A percentile compares a stretch with the other conserved stretches of the same genome.
These are phyloP conservation scores for Hypercompe scribonia DNA, from an alignment of 2,888 invertebrate species.

Conservation along the genomic window DNA sequence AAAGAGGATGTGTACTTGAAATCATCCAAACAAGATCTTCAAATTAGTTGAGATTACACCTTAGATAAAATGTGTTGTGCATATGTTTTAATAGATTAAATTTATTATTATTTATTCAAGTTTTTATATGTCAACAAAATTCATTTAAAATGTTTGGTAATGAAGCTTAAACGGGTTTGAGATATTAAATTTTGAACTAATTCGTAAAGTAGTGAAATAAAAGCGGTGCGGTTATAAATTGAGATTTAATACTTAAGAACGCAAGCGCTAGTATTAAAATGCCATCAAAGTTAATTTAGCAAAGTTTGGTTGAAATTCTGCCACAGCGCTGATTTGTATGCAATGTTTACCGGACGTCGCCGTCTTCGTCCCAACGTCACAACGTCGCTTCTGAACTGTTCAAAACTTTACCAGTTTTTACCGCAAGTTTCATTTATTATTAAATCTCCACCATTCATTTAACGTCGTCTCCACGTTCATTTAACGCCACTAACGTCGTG, in stretches of 20 bases:
- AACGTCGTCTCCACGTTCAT: too few relatives aligned
- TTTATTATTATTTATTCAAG: background rate
- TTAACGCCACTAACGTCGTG: constrained; percentile 3
- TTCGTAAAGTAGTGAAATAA: constrained; percentile 66
- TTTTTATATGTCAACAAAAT: background rate
- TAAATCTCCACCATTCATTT: constrained; percentile 42
- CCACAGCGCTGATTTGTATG: constrained; percentile 71
- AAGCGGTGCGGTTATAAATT: constrained; percentile 63
- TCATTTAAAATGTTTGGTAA: background rate
- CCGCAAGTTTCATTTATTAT: constrained; percentile 58
- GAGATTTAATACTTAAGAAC: constrained; percentile 64
- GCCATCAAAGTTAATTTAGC: constrained; percentile 72
- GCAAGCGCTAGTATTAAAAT: constrained; percentile 66
- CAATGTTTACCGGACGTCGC: constrained; percentile 59
- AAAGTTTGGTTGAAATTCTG: constrained; percentile 63
- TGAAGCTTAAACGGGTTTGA: constrained; percentile 35
- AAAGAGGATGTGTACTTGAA: constrained; percentile 60
- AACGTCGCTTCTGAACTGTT: constrained; percentile 58
- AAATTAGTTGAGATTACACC: background rate
- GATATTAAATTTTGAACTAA: constrained; percentile 55
- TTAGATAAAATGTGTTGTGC: background rate
- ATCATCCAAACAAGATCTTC: constrained; percentile 59
- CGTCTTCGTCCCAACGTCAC: constrained; percentile 56
- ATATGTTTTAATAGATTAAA: background rate
- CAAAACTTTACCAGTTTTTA: constrained; percentile 64